phyloP scores from a whole-genome alignment of 2,888 invertebrate species.

The Dinocampus coccinellae region DNA sequence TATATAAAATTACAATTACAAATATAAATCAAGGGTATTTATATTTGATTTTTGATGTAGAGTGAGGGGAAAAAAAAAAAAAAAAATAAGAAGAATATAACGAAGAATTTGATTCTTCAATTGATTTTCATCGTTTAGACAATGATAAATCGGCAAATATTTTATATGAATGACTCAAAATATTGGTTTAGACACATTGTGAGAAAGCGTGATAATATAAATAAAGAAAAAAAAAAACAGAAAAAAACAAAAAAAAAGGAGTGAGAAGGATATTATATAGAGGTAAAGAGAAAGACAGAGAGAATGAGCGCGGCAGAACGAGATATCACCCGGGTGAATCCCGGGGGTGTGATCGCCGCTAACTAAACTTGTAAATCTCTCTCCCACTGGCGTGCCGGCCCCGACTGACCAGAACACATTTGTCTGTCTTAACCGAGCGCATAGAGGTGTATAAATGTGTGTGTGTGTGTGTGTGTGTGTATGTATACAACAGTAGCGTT shows the following conservation, averaged over 20 bases:
- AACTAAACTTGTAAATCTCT: conserved; percentile 70
- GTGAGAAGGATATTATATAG: conserved; percentile 16
- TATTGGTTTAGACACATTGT: neutral
- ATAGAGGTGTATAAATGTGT: neutral
- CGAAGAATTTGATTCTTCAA: neutral
- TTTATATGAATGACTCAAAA: neutral
- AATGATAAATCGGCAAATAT: neutral
- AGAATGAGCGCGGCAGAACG: conserved; percentile 38
- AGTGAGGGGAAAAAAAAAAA: too few species aligned
- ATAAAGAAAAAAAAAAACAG: conserved; percentile 20
- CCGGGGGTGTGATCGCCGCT: conserved; percentile 68
- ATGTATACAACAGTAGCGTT: neutral
- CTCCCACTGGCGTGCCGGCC: conserved; percentile 49
- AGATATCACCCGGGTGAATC: conserved; percentile 56
- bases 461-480: neutral
- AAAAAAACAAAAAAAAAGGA: neutral
- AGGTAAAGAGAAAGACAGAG: neutral
- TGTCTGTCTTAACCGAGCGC: conserved; percentile 63
- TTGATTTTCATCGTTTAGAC: neutral
- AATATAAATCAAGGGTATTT: too few species aligned
- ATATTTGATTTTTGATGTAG: too few species aligned
- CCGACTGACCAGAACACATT: conserved; percentile 69
- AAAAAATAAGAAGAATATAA: too few species aligned
- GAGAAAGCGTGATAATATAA: conserved; percentile 12
- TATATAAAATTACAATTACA: too few species aligned